phyloP scores from a whole-genome alignment of 2,113 vertebrate species.

The Pangasianodon hypophthalmus region DNA sequence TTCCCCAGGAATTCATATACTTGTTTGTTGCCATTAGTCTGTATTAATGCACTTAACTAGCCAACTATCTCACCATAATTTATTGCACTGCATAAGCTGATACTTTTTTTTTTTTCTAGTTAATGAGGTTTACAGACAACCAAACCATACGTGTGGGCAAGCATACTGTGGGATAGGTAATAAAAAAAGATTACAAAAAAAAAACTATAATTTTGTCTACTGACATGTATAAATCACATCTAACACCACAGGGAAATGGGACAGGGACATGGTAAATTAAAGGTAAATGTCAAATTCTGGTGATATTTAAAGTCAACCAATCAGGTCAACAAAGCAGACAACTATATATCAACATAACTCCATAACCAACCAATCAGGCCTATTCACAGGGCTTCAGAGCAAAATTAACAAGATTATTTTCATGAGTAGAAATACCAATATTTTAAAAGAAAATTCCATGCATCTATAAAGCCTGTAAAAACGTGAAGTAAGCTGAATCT shows the following conservation, averaged over 20 bases:
- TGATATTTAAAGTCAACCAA: not conserved
- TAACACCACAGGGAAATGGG: not conserved
- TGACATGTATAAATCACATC: too few relatives aligned
- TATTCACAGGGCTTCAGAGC: not conserved
- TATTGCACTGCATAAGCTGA: too few relatives aligned
- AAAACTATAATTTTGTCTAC: too few relatives aligned
- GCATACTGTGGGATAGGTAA: too few relatives aligned
- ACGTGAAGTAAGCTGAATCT: not conserved
- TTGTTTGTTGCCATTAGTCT: not conserved
- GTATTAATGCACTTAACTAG: not conserved
- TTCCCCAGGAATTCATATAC: not conserved
- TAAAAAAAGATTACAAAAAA: too few relatives aligned
- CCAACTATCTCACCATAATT: not conserved
- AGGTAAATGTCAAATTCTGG: not conserved
- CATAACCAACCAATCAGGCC: not conserved
- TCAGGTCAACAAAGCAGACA: not conserved
- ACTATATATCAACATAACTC: not conserved
- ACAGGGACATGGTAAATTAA: not conserved
- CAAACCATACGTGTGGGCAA: too few relatives aligned
- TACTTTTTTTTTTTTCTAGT: too few relatives aligned
- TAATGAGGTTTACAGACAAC: too few relatives aligned
- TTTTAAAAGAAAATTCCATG: not conserved
- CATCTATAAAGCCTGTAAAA: not conserved
- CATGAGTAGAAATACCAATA: not conserved
- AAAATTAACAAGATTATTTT: not conserved